Evolutionary conservation across 2,797 vertebrate genomes (phyloP).

Genomic region (Neosilurus mollespiculum): DNA sequence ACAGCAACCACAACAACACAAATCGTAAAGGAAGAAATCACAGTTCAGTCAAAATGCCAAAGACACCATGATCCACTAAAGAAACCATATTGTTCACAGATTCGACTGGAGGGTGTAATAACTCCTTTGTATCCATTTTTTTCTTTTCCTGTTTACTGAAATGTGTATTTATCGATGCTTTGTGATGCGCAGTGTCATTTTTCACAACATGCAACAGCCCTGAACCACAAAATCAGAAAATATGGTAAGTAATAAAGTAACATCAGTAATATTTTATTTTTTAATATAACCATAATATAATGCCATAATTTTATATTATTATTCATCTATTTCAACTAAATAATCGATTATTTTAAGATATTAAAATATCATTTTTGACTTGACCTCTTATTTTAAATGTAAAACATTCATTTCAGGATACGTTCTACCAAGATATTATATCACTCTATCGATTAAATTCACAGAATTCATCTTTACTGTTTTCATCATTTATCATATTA

Average conservation of each 20-base stretch:
- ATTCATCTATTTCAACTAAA: neutral
- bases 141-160: neutral
- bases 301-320: neutral
- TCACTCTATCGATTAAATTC: neutral
- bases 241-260: neutral
- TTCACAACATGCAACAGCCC: neutral
- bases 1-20: neutral
- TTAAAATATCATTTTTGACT: neutral
- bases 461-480: neutral
- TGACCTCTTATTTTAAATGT: neutral
- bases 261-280: neutral
- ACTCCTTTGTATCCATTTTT: neutral
- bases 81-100: conserved; percentile 37
- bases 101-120: neutral
- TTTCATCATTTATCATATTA: neutral
- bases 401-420: neutral
- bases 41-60: conserved; percentile 52
- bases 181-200: neutral
- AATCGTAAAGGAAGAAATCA: neutral
- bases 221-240: neutral
- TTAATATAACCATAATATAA: neutral
- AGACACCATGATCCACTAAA: conserved; percentile 45
- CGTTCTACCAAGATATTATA: neutral
- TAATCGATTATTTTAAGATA: neutral
- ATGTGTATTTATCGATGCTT: neutral